Evolutionary conservation across 2,113 vertebrate species (phyloP), one percentile per base, ranked within the genome.

Genomic region (Rana temporaria): DNA sequence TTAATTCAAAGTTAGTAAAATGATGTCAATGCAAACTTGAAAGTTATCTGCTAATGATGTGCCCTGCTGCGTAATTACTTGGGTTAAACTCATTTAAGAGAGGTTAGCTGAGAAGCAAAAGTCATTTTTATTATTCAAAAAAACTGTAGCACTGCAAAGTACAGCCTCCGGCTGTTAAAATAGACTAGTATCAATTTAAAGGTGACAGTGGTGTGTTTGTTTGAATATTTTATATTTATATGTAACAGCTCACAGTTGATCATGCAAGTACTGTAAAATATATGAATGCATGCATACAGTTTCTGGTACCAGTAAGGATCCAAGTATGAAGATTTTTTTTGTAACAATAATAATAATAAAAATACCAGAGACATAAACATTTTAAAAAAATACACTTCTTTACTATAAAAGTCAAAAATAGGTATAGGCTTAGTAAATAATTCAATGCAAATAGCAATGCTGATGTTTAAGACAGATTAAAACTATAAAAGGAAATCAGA

Each of bases 41-140:
- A 73, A 53, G 30, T 59, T 73, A 74, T 74, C 56, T 38, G 56
- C 56, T 60, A 59, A 74, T 60, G 56, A 60, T 60, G 42, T 59
- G 32, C 55, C 22, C 17, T 32, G 53, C 71, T 17, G 32, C 53
- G 4, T 30, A 74, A 74, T 74, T 60, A 74, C 71, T 74, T 74
- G 71, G 55, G 71, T 74, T 74, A 59, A 74, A 60, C 71, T 34
- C 34, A 74, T 74, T 60, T 74, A 73, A 59, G 24, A 19, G 56
- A 74, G 56, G 71, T 74, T 38, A 74, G 60, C 55, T 4, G 30
- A 34, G 14, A 74, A 19, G 55, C 55, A 60, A 74, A 60, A 60
- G 71, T 38, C 17, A 74, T 74, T 74, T 60, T 30, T 22, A 57
- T 34, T 26, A 60, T 20, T 60, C 15, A 38, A 38, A 17, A 74